phyloP scores from a whole-genome alignment of 2,888 invertebrate species.

The Leptopilina drosophilae region DNA sequence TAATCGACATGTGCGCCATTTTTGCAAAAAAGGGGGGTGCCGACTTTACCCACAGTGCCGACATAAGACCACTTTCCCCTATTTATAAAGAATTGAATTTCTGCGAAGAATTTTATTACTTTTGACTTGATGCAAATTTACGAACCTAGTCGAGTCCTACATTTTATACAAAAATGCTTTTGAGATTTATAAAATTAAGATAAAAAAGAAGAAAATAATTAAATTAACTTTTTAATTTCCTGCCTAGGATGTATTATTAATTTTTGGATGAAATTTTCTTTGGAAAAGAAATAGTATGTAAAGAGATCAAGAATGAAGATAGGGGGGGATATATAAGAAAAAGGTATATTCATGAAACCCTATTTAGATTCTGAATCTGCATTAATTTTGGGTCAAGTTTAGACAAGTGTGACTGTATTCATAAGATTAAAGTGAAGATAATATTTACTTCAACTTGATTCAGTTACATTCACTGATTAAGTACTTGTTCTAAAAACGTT shows the following conservation, averaged over 20 bases:
- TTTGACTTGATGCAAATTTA: too few species aligned
- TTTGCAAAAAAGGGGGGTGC: too few species aligned
- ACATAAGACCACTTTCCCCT: too few species aligned
- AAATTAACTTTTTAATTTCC: neutral
- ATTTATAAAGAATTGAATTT: too few species aligned
- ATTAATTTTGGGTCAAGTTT: slow-evolving; percentile 14
- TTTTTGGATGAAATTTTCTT: neutral
- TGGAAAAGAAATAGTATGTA: neutral
- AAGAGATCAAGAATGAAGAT: slow-evolving; percentile 1
- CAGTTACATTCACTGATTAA: slow-evolving; percentile 16
- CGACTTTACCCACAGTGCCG: too few species aligned
- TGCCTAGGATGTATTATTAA: neutral
- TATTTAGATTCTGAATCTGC: slow-evolving; percentile 13
- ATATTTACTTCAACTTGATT: slow-evolving; percentile 24
- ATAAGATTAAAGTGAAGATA: slow-evolving; percentile 8
- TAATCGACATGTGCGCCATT: too few species aligned
- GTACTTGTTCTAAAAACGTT: slow-evolving; percentile 2
- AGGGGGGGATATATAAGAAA: neutral
- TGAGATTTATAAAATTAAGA: neutral
- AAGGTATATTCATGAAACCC: slow-evolving; percentile 7
- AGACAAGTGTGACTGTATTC: slow-evolving; percentile 8
- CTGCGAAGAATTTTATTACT: too few species aligned
- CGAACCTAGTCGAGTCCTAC: too few species aligned
- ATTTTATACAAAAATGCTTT: neutral
- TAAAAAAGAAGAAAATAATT: neutral